These are phyloP conservation scores for Mormyrus iriodes DNA, from an alignment of 2,113 vertebrate genomes.

Conservation along the genomic window DNA sequence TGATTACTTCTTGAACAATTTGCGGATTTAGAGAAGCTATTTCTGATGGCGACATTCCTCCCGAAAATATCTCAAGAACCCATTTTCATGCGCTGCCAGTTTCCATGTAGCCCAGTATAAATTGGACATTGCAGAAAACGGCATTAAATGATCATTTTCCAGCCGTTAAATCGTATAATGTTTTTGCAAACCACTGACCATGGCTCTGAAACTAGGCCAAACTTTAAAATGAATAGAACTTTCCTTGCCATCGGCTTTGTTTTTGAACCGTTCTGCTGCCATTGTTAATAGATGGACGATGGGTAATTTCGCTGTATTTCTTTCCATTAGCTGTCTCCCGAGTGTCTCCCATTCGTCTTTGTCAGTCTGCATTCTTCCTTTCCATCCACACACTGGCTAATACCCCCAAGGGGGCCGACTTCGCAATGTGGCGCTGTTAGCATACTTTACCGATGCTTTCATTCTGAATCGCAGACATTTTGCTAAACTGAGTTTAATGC, in stretches of 20 bases:
- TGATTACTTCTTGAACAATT: not conserved
- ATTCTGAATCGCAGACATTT: not conserved
- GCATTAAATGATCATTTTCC: not conserved
- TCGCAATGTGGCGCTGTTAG: not conserved
- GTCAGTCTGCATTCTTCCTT: not conserved
- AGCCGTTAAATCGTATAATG: not conserved
- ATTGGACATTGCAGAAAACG: not conserved
- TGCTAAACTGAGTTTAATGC: not conserved
- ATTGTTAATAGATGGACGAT: not conserved
- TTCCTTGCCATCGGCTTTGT: not conserved
- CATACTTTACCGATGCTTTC: not conserved
- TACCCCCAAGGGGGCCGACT: not conserved
- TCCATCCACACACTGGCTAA: not conserved
- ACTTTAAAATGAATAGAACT: not conserved
- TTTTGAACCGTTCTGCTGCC: not conserved
- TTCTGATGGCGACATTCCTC: not conserved
- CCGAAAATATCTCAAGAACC: not conserved
- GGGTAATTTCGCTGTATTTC: not conserved
- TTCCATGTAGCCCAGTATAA: not conserved
- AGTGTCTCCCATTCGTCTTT: slow-evolving; percentile 1
- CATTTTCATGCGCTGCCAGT: not conserved
- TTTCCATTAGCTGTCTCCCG: not conserved
- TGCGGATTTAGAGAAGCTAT: not conserved
- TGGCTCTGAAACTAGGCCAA: not conserved
- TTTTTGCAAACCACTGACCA: slow-evolving; percentile 1